Percentiles rank a stretch among this genome's conserved stretches.
Conservation (phyloP, 2,797 vertebrate species). For the Enoplosus armatus region DNA sequence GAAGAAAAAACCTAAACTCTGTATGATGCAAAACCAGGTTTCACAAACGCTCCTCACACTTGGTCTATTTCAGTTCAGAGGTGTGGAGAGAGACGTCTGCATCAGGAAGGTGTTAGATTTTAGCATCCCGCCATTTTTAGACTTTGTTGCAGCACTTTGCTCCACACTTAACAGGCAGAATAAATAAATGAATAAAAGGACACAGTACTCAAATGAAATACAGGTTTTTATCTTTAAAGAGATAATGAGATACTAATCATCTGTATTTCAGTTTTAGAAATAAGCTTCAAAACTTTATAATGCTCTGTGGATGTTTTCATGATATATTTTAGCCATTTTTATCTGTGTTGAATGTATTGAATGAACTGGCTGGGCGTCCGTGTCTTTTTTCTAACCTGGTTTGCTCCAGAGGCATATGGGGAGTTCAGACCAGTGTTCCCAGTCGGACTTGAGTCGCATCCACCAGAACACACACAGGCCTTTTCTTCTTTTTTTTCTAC, state of each 20-base stretch:
- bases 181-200: too few species aligned
- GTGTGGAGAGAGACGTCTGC: conserved; percentile 54
- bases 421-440: conserved; percentile 1
- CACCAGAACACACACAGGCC: not conserved
- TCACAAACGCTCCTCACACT: conserved; percentile 50
- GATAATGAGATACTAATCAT: not conserved
- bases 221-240: not conserved
- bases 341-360: not conserved
- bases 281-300: not conserved
- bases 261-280: not conserved
- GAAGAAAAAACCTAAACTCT: conserved; percentile 1
- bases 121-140: conserved; percentile 42
- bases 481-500: not conserved
- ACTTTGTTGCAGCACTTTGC: conserved; percentile 11
- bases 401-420: not conserved
- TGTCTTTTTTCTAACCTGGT: not conserved
- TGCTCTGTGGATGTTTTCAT: not conserved
- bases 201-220: too few species aligned
- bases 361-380: not conserved
- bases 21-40: conserved; percentile 12
- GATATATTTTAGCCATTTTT: not conserved
- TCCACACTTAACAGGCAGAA: conserved; percentile 4
- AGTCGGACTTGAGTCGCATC: not conserved
- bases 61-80: conserved; percentile 59
- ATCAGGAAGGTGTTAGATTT: conserved; percentile 39